phyloP scores from a whole-genome alignment of 2,113 vertebrate species.

The Peromyscus californicus region DNA sequence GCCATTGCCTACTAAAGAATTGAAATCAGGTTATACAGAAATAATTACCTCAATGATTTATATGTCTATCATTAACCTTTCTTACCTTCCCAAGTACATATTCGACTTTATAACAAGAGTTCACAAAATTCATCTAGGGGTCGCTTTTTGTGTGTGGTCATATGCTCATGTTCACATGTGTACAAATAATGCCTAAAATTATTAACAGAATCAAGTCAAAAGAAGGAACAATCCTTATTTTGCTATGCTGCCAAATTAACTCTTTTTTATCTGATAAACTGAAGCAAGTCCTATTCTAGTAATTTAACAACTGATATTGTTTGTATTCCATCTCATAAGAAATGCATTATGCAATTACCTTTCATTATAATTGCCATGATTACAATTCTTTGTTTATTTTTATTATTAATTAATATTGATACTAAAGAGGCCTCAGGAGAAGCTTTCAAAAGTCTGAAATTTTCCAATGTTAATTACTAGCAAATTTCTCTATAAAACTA shows the following conservation, averaged over 20 bases:
- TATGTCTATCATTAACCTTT: background rate
- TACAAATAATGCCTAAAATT: background rate
- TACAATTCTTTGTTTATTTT: background rate
- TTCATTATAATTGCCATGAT: background rate
- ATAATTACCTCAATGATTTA: background rate
- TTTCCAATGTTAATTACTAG: background rate
- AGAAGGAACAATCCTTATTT: background rate
- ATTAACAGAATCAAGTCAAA: background rate
- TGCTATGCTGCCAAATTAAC: background rate
- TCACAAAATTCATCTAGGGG: background rate
- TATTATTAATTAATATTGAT: background rate
- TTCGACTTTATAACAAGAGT: background rate
- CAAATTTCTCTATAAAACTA: background rate
- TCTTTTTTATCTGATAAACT: background rate
- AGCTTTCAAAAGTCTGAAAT: background rate
- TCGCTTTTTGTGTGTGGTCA: background rate
- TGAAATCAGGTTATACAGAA: background rate
- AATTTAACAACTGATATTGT: background rate
- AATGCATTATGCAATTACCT: background rate
- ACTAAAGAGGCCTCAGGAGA: background rate
- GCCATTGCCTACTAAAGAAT: background rate
- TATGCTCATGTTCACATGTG: background rate
- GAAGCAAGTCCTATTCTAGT: background rate
- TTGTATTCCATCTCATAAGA: background rate
- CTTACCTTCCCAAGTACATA: slow-evolving; percentile 8